Conservation (phyloP, 2,797 vertebrate species). For the Microhierax caerulescens region DNA sequence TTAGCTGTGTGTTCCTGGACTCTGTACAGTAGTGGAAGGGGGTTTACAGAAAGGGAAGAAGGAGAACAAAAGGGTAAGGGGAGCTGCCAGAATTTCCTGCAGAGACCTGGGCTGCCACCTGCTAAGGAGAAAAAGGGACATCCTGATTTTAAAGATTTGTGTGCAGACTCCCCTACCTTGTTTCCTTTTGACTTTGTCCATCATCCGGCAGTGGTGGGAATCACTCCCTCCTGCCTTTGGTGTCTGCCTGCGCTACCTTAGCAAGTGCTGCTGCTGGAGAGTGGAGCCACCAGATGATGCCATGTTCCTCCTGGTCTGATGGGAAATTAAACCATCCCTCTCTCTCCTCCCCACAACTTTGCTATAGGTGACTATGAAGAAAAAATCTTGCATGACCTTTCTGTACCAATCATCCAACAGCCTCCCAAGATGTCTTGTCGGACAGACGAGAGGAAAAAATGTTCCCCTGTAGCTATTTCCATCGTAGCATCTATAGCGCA, state of each 20-base stretch:
- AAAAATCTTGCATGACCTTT: not conserved
- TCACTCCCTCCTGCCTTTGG: not conserved
- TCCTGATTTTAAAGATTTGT: not conserved
- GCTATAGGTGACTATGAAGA: not conserved
- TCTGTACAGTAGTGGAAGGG: not conserved
- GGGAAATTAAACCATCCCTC: not conserved
- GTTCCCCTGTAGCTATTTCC: not conserved
- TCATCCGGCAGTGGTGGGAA: not conserved
- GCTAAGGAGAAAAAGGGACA: fast-evolving
- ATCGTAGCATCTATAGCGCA: not conserved
- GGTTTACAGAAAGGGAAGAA: not conserved
- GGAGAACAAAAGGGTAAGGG: not conserved
- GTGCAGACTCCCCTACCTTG: not conserved
- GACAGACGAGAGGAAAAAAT: not conserved
- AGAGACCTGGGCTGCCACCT: not conserved
- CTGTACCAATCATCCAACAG: not conserved
- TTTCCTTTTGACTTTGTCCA: not conserved
- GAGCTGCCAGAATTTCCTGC: not conserved
- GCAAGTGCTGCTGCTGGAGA: not conserved
- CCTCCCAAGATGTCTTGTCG: fast-evolving
- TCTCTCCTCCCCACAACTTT: not conserved
- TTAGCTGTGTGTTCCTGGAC: not conserved
- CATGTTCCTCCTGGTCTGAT: not conserved
- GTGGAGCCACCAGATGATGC: not conserved
- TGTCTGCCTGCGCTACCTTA: not conserved